Evolutionary conservation across 2,888 invertebrate species (phyloP), one percentile per base, ranked within the genome.

Genomic region (Ophion ellenae): DNA sequence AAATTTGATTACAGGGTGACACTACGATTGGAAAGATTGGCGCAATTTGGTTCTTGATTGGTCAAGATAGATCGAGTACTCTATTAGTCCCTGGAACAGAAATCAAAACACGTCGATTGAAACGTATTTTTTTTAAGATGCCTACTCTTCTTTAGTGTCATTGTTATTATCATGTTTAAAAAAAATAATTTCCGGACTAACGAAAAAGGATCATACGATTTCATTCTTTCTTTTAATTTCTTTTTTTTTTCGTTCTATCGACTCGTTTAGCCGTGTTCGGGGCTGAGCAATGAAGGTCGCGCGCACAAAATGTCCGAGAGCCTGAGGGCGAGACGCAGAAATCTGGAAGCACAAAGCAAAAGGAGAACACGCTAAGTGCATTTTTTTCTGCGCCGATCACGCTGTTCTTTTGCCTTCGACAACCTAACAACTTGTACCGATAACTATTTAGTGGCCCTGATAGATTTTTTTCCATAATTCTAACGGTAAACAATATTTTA

Each of bases 321-420:
- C 93, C 93, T 92, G 93, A 92, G 91, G 92, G 70, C 81, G 81
- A 91, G 93, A 94, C 93, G 93, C 92, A 94, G 93, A 93, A 91
- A 94, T 94, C 94, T 94, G 94, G 91, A 94, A 94, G 93, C 94
- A 94, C 94, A 94, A 94, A 94, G 93, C 94, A 94, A 93, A 79
- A 93, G 92, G 92, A 93, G 93, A 92, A 94, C 90, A 93, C 92
- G 93, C 93, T 94, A 91, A 94, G 93, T 94, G 93, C 92, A 91
- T 90, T 92, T 93, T 61, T 90, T 90, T 92, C 91, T 92, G 93
- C 92, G 92, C 92, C 92, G 91, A 88, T 90, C 90, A 86, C 83
- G 90, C 90, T 90, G 89, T 89, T 53, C 89, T 89, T 91, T 92
- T 93, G 93, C 93, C 93, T 93, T 92, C 88, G 90, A 90, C 92